Evolutionary conservation across 2,797 vertebrate species (phyloP).

Genomic region (Bryconaethiops microstoma): DNA sequence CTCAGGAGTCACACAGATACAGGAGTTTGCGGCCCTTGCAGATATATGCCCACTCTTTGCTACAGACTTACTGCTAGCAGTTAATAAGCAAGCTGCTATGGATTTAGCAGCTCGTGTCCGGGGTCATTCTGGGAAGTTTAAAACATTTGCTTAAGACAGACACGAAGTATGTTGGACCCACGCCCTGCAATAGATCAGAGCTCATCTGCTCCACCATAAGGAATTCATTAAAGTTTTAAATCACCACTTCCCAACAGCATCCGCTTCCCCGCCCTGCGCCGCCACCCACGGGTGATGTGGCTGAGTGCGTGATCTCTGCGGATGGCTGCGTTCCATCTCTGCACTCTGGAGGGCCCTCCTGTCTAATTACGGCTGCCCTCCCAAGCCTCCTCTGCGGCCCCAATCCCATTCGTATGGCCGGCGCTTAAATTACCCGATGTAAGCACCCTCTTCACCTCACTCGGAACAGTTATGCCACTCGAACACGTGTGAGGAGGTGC

Average conservation of each 20-base stretch:
- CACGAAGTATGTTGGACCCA: not conserved
- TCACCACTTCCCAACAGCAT: conserved; percentile 60
- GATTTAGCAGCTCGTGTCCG: conserved; percentile 15
- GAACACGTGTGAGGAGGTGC: conserved; percentile 38
- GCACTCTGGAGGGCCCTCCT: conserved; percentile 75
- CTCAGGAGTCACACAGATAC: not conserved
- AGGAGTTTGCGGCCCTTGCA: not conserved
- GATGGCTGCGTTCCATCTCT: conserved; percentile 67
- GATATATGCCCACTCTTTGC: not conserved
- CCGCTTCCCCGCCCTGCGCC: conserved; percentile 57
- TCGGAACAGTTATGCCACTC: conserved; percentile 67
- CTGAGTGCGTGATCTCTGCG: conserved; percentile 43
- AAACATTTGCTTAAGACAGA: conserved; percentile 34
- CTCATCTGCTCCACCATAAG: conserved; percentile 59
- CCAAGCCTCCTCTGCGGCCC: conserved; percentile 69
- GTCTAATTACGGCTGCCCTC: conserved; percentile 78
- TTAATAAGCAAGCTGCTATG: conserved; percentile 32
- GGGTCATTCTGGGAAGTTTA: conserved; percentile 13
- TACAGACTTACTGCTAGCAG: not conserved
- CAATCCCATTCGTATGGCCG: conserved; percentile 73
- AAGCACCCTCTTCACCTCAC: conserved; percentile 71
- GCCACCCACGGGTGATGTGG: conserved; percentile 64
- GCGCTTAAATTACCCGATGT: conserved; percentile 78
- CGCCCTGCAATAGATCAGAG: conserved; percentile 63
- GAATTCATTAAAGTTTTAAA: conserved; percentile 63